phyloP scores from a whole-genome alignment of 2,888 invertebrate species.

The Eilema sororculum region DNA sequence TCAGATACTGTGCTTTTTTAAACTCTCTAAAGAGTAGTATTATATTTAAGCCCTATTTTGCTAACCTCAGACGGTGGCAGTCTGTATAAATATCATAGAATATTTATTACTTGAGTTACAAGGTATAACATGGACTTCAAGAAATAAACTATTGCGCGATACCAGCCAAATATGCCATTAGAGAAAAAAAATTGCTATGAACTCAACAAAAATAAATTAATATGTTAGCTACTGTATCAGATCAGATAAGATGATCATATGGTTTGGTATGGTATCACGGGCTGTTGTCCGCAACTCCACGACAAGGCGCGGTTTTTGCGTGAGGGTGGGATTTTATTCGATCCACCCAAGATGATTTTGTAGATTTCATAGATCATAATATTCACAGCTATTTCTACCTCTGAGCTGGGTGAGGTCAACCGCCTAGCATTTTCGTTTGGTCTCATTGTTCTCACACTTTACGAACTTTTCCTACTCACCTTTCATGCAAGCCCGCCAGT shows the following conservation, averaged over 20 bases:
- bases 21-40: constrained; percentile 14
- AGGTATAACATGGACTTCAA: constrained; percentile 17
- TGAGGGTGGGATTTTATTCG: too few relatives aligned
- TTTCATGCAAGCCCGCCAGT: background rate
- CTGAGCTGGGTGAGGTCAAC: background rate
- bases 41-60: constrained; percentile 26
- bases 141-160: constrained; percentile 22
- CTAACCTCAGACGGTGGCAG: constrained; percentile 40
- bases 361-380: background rate
- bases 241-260: background rate
- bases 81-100: constrained; percentile 27
- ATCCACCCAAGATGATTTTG: too few relatives aligned
- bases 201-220: background rate
- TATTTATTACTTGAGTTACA: constrained; percentile 5
- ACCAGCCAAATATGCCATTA: constrained; percentile 33
- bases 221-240: background rate
- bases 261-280: too few relatives aligned
- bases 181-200: constrained; percentile 4
- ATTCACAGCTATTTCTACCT: background rate
- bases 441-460: background rate
- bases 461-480: background rate
- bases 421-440: too few relatives aligned
- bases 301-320: too few relatives aligned
- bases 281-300: too few relatives aligned
- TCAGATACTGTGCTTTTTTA: constrained; percentile 18